Base-by-base conservation (phyloP, 2,113 vertebrate genomes). In the Syrmaticus mikado region DNA sequence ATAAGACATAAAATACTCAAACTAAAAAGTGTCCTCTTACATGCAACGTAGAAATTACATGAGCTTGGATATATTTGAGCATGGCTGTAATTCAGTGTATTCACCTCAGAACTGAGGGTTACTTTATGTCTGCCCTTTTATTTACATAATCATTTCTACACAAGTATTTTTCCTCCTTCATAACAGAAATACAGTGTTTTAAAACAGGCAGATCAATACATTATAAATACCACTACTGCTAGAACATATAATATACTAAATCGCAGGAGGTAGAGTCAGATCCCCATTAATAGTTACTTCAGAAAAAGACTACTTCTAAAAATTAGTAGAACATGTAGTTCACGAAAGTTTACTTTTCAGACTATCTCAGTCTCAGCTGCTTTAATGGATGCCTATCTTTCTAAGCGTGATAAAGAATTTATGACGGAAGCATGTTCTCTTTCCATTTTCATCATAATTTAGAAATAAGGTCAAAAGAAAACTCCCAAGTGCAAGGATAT, bases 231-330 rank as follows among this genome's bases (percentile, higher is more conserved):
- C 40, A 85, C 75, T 85, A 92, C 52, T 82, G 45, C 93, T 75
- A 89, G 19, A 95, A 94, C 43, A 77, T 41, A 34, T 18, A 34
- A 88, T 52, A 5, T 81, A 95, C 90, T 95, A 91, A 85, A 87
- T 96, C 84, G 96, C 82, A 91, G 80, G 96, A 96, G 95, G 93
- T 96, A 95, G 53, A 57, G 82, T 85, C 64, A 93, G 80, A 96
- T 93, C 66, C 77, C 81, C 82, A 94, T 84, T 66, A 92, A 90
- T 22, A 84, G 64, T 76, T 65, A 91, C 74, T 92, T 74, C 30
- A 92, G 36, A 89, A 88, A 89, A 68, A 82, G 41, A 85, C 36
- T 89, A 40, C n/a, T 85, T 72, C 61, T 17, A 93, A 93, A 68
- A 87, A 85, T 90, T 74, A 82, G 36, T 28, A 87, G 21, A 89